Percentiles rank a stretch among this genome's conserved stretches.
Evolutionary conservation across 2,888 invertebrate genomes (phyloP).

Genomic region (Aspidapion aeneum): DNA sequence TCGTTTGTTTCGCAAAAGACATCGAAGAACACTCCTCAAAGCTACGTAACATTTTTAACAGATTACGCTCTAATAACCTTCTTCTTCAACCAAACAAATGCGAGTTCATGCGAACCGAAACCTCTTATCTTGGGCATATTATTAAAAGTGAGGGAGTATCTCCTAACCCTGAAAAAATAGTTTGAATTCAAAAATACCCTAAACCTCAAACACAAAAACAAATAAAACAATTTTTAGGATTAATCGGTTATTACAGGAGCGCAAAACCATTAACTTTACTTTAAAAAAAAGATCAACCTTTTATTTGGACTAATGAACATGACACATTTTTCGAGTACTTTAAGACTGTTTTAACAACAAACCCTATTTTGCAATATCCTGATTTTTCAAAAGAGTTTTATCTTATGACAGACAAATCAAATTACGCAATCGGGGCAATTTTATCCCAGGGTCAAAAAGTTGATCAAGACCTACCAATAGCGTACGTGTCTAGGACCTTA

Average conservation of each 20-base stretch:
- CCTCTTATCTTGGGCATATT: slow-evolving; percentile 41
- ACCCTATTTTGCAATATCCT: slow-evolving; percentile 23
- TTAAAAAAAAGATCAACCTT: slow-evolving; percentile 20
- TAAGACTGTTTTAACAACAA: slow-evolving; percentile 21
- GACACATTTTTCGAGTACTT: slow-evolving; percentile 26
- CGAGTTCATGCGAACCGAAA: slow-evolving; percentile 39
- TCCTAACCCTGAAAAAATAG: slow-evolving; percentile 39
- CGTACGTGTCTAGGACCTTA: slow-evolving; percentile 17
- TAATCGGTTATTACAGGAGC: slow-evolving; percentile 37
- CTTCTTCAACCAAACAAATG: slow-evolving; percentile 35
- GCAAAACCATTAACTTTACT: slow-evolving; percentile 34
- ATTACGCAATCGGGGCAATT: slow-evolving; percentile 19
- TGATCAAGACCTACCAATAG: slow-evolving; percentile 18
- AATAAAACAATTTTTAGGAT: slow-evolving; percentile 37
- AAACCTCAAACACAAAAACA: slow-evolving; percentile 36
- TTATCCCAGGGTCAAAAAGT: slow-evolving; percentile 21
- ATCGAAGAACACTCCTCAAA: no score
- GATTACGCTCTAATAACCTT: slow-evolving; percentile 31
- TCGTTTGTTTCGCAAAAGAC: no score
- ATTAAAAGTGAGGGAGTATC: slow-evolving; percentile 39
- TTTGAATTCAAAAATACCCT: slow-evolving; percentile 32
- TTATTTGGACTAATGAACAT: slow-evolving; percentile 21
- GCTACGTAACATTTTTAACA: slow-evolving; percentile 31
- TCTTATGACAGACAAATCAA: slow-evolving; percentile 19
- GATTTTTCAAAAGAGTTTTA: slow-evolving; percentile 20